Evolutionary conservation across 1,140 invertebrate species (phyloP), one percentile per base, ranked within the genome.

Genomic region (Apis mellifera): DNA sequence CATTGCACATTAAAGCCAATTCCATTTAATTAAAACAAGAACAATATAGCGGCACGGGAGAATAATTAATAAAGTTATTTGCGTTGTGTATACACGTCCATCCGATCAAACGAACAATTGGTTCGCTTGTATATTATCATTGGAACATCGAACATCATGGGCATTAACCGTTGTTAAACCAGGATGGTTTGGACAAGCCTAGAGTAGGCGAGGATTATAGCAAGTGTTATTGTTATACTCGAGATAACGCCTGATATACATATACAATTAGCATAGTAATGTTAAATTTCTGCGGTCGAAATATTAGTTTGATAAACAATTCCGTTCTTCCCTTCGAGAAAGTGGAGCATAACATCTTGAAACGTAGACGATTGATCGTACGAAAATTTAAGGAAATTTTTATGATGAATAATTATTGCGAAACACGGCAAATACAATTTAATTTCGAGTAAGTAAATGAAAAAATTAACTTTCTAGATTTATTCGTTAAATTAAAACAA

Each of bases 221-320:
- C 73, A n/a, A 15, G 0, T 74, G 59, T 75, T 75, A 68, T 77
- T 77, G 60, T 77, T 68, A 78, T 66, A 55, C 52, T 77, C 62
- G 13, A 19, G 26, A 57, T 52, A 68, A 15, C 15, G 0, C 13
- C 23, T 19, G 9, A 69, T 42, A 50, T 21, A 64, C 15, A 17
- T 52, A 52, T 50, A 64, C 64, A 57, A 78, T 78, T 78, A 78
- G 64, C 75, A 57, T 19, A 48, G 64, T 26, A 48, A 57, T 26
- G 32, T 68, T 54, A 54, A 68, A 78, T 52, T 78, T 78, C 54
- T 13, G 26, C 15, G 19, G 5, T 11, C 1, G 72, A 60, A 64
- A 54, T 21, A 48, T 26, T 12, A 13, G 19, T 59, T 68, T 23
- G 26, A n/a, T 57, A 13, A 48, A 66, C 75, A 21, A 12, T 55